phyloP scores from a whole-genome alignment of 2,888 invertebrate species.

The Cylloceria caligata region DNA sequence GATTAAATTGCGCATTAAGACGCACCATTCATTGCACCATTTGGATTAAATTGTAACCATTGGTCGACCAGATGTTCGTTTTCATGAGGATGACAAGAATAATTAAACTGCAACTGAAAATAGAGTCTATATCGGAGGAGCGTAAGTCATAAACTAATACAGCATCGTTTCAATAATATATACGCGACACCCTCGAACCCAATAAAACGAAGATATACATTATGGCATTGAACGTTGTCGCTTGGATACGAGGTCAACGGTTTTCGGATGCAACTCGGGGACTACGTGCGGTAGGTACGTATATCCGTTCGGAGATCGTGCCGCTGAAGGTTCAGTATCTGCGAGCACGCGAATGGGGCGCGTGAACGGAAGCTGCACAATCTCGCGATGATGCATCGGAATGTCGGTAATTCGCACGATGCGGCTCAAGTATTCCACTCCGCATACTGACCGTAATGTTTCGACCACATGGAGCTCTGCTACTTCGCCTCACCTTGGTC shows the following conservation, averaged over 20 bases:
- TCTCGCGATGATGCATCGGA: conserved; percentile 81
- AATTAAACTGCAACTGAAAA: neutral
- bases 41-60: no score
- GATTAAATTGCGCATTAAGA: no score
- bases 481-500: conserved; percentile 38
- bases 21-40: no score
- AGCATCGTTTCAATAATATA: conserved; percentile 16
- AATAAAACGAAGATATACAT: conserved; percentile 66
- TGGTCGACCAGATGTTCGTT: no score
- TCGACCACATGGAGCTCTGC: conserved; percentile 56
- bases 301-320: conserved; percentile 49
- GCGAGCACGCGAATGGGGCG: conserved; percentile 41
- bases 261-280: conserved; percentile 69
- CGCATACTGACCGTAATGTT: conserved; percentile 68
- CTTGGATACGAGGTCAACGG: conserved; percentile 65
- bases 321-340: conserved; percentile 50
- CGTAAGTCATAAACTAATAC: conserved; percentile 27
- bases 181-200: conserved; percentile 25
- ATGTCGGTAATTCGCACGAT: conserved; percentile 80
- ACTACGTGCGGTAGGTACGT: conserved; percentile 11
- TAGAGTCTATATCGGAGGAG: neutral
- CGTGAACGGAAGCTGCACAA: conserved; percentile 78
- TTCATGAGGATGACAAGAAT: no score
- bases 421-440: conserved; percentile 74
- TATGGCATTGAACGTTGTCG: conserved; percentile 68